phyloP scores from a whole-genome alignment of 2,797 vertebrate species.

The Helostoma temminkii region DNA sequence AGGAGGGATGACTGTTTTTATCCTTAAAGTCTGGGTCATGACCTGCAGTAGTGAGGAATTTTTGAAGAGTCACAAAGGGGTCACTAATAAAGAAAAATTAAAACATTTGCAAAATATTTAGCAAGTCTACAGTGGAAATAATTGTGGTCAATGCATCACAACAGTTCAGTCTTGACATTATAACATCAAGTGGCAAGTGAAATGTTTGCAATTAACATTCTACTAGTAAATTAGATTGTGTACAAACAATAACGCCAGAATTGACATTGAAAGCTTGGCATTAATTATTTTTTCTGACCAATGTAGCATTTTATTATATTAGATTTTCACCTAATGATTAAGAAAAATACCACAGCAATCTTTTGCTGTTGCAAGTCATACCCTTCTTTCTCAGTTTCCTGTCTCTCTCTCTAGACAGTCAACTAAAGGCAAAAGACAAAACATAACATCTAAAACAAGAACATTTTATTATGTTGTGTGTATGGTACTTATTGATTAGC shows the following conservation, averaged over 20 bases:
- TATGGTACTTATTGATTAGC: not conserved
- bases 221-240: too few relatives aligned
- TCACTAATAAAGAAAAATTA: too few relatives aligned
- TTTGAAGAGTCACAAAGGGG: too few relatives aligned
- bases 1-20: not conserved
- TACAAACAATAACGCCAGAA: too few relatives aligned
- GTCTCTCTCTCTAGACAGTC: not conserved
- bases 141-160: not conserved
- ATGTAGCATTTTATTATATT: not conserved
- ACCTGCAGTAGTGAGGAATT: too few relatives aligned
- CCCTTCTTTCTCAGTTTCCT: not conserved
- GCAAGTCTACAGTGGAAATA: not conserved
- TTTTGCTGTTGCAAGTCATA: not conserved
- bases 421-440: not conserved
- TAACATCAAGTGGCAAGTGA: too few relatives aligned
- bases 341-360: too few relatives aligned
- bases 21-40: not conserved
- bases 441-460: not conserved
- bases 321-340: not conserved
- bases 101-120: not conserved
- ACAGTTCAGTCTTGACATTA: too few relatives aligned
- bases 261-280: too few relatives aligned
- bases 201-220: too few relatives aligned
- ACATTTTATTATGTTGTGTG: not conserved
- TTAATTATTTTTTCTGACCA: too few relatives aligned